Base-by-base conservation (phyloP, 1,140 invertebrate species). In the Sycophila sp. region DNA sequence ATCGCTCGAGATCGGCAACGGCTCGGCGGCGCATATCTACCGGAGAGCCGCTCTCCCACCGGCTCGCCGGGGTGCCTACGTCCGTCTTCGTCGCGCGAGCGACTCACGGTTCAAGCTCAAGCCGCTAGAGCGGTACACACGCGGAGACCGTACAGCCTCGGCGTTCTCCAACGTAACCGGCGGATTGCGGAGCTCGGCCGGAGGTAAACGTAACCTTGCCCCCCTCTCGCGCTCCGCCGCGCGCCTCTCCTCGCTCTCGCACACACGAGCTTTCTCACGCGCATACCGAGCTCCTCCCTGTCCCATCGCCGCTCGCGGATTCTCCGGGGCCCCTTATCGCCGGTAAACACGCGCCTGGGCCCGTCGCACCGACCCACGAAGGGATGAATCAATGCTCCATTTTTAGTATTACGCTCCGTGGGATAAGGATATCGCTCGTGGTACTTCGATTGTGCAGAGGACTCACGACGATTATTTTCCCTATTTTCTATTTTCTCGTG, bases 201-300 rank as follows among this genome's bases (percentile, higher is more conserved):
- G 65, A 76, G 73, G 66, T 67, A 73, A 72, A 76, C 64, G 71
- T 70, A 71, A 70, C 73, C 65, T 70, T 70, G 71, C 58, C 66
- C 51, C 17, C n/a, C n/a, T n/a, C n/a, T n/a, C n/a, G n/a, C 34
- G 47, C 49, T 65, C 47, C 34, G n/a, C n/a, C n/a, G 55, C 69
- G 45, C 60, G 65, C 55, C 15, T 34, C 34, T 17, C 13, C 51
- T 15, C 51, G n/a, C 51, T 15, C 51, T 24, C n/a, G n/a, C 32
- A 28, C 4, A 47, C 40, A 26, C 30, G 32, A 28, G 4, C 62
- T 22, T 34, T 22, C 30, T n/a, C 30, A 8, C 30, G 47, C 36
- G 63, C 63, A 51, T 51, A 64, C 19, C 45, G 36, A 6, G 60
- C 62, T 64, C 63, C 63, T 65, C 63, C 49, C 24, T 30, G 26